Base-by-base conservation (phyloP, 2,797 vertebrate genomes). In the Limnodromus scolopaceus region DNA sequence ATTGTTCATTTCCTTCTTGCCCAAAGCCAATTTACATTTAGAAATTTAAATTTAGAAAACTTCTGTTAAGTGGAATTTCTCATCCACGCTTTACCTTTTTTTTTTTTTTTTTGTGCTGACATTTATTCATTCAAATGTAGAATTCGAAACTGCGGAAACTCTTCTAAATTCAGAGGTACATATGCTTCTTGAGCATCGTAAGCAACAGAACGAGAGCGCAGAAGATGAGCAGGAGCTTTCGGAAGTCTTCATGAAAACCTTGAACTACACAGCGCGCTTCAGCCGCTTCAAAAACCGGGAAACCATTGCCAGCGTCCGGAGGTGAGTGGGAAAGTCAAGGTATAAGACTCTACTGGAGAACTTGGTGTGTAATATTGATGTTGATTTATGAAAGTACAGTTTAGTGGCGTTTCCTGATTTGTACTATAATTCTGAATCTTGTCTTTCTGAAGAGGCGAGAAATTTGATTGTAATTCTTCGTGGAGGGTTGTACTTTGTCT, bases 241-340 rank as follows among this genome's bases (percentile, higher is more conserved):
- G 0, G 99, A 99, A 66, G 99, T 99, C 49, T 99, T 99, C 98
- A 99, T 99, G 99, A 99, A 99, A 96, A 99, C 99, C 0, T 87
- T 99, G 24, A 99, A 99, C 98, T 99, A 99, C 96, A 99, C 99
- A 0, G 99, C 98, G 0, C 98, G 99, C 5, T 99, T 99, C 98
- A 99, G 99, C 97, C 99, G 99, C 88, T 99, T 99, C 97, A 99
- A 99, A 96, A 99, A 99, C 98, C 96, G 99, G 0, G 99, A 99
- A 95, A 99, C 99, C 89, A 99, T 99, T 39, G 99, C 99, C 27
- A 99, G 99, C 3, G 99, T 99, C 22, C 99, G 99, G 72, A 99
- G 99, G 99, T 99, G 58, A 90, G 96, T 51, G 14, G 19, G 13
- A 2, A 3, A 9, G 10, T 1, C 15, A 16, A 32, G 43, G 5